Percentiles rank a stretch among this genome's conserved stretches.
phyloP scores from a whole-genome alignment of 1,140 invertebrate species.

The Drosophila serrata region DNA sequence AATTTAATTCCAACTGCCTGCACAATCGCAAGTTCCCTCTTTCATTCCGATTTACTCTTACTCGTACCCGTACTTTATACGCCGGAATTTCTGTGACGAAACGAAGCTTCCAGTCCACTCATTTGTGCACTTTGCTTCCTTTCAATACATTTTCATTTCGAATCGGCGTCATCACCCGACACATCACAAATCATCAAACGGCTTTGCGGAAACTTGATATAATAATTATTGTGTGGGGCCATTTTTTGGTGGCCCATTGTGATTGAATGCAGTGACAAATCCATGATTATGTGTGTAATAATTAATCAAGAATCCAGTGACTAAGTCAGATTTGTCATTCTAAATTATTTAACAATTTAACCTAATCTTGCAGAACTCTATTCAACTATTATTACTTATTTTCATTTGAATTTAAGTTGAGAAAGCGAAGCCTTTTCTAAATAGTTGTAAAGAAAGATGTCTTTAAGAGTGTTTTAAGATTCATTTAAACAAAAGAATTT shows the following conservation, averaged over 20 bases:
- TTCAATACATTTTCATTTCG: conserved; percentile 46
- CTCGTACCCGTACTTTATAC: conserved; percentile 55
- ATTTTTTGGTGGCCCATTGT: conserved; percentile 6
- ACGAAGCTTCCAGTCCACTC: conserved; percentile 48
- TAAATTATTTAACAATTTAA: not conserved
- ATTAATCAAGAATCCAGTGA: not conserved
- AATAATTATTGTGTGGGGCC: conserved; percentile 6
- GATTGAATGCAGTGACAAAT: conserved; percentile 13
- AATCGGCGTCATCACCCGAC: conserved; percentile 49
- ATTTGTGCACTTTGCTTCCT: conserved; percentile 65
- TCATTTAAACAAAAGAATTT: not conserved
- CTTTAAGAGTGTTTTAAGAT: not conserved
- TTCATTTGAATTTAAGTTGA: not conserved
- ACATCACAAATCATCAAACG: conserved; percentile 7
- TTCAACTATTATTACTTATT: not conserved
- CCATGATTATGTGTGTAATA: not conserved
- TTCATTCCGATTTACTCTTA: conserved; percentile 25
- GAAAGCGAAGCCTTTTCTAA: not conserved
- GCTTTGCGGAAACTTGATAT: conserved; percentile 34
- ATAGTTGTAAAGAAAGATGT: not conserved
- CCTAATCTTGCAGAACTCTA: no score
- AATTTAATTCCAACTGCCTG: conserved; percentile 53
- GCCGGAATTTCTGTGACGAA: conserved; percentile 81
- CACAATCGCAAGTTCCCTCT: conserved; percentile 49
- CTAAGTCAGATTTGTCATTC: not conserved